Evolutionary conservation across 2,888 invertebrate species (phyloP).

Genomic region (Ametastegia equiseti): DNA sequence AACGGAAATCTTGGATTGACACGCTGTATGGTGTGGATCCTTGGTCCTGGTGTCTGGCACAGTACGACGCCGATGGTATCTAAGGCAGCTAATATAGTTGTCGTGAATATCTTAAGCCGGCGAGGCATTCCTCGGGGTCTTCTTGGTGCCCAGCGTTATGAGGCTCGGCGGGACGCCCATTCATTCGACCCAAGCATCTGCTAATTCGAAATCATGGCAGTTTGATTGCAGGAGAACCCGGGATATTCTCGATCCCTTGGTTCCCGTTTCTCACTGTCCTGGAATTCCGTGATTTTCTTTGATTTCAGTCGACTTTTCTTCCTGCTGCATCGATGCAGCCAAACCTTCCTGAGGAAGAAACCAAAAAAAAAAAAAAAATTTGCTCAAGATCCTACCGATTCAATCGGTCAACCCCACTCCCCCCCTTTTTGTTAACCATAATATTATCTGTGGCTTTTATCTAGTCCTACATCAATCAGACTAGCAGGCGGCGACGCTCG

Average conservation of each 20-base stretch:
- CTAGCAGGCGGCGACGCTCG: slow-evolving; percentile 34
- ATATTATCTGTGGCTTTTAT: slow-evolving; percentile 44
- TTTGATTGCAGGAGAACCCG: slow-evolving; percentile 69
- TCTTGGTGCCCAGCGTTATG: slow-evolving; percentile 59
- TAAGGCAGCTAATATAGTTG: slow-evolving; percentile 75
- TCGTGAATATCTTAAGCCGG: slow-evolving; percentile 74
- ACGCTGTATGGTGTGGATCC: neutral
- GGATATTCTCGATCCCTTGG: neutral
- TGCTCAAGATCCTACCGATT: too few species aligned
- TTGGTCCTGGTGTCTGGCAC: slow-evolving; percentile 56
- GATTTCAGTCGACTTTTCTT: too few species aligned
- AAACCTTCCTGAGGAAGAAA: too few species aligned
- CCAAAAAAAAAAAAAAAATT: too few species aligned
- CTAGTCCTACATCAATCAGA: slow-evolving; percentile 41
- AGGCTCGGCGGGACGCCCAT: slow-evolving; percentile 72
- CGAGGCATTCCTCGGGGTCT: slow-evolving; percentile 71
- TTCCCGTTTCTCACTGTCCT: neutral
- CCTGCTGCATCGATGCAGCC: too few species aligned
- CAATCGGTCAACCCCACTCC: neutral
- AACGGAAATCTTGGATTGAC: neutral
- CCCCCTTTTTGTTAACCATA: neutral
- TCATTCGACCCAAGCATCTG: slow-evolving; percentile 75
- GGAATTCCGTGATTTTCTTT: neutral
- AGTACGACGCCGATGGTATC: slow-evolving; percentile 75
- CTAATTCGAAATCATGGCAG: slow-evolving; percentile 76